Evolutionary conservation across 1,140 invertebrate species (phyloP).

Genomic region (Drosophila azteca): DNA sequence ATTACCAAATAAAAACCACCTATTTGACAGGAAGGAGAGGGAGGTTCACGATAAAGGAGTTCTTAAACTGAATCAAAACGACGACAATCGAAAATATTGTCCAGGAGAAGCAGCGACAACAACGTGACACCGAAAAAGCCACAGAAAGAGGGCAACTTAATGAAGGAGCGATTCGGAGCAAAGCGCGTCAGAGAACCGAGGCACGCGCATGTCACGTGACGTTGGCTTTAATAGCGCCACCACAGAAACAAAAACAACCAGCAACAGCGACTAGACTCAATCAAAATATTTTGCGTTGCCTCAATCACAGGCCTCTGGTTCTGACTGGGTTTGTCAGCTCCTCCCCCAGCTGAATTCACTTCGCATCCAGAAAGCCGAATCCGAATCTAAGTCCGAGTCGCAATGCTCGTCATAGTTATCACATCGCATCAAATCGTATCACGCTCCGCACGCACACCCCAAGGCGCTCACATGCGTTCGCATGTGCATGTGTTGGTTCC

Average conservation of each 20-base stretch:
- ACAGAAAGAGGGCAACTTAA: background rate
- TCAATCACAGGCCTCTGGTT: constrained; percentile 20
- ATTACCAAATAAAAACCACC: too few relatives aligned
- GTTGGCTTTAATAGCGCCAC: constrained; percentile 11
- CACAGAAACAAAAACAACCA: constrained; percentile 6
- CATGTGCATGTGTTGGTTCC: too few relatives aligned
- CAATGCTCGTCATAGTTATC: constrained; percentile 34
- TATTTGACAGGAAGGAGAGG: too few relatives aligned
- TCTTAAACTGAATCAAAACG: too few relatives aligned
- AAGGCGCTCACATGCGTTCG: too few relatives aligned
- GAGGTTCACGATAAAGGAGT: too few relatives aligned
- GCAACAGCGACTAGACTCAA: constrained; percentile 3
- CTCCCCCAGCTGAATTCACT: too few relatives aligned
- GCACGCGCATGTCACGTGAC: constrained; percentile 45
- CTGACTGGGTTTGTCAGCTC: too few relatives aligned
- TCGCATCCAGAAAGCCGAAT: constrained; percentile 8
- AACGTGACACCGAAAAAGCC: constrained; percentile 1
- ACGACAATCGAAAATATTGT: too few relatives aligned
- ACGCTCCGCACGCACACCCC: too few relatives aligned
- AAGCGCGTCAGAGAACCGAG: constrained; percentile 23
- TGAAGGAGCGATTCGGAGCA: constrained; percentile 10
- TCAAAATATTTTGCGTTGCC: constrained; percentile 21
- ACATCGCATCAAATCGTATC: background rate
- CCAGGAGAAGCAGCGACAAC: too few relatives aligned
- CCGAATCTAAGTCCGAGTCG: constrained; percentile 11